Evolutionary conservation across 2,888 invertebrate genomes (phyloP), one percentile per base, ranked within the genome.

Genomic region (Campoletis raptor): DNA sequence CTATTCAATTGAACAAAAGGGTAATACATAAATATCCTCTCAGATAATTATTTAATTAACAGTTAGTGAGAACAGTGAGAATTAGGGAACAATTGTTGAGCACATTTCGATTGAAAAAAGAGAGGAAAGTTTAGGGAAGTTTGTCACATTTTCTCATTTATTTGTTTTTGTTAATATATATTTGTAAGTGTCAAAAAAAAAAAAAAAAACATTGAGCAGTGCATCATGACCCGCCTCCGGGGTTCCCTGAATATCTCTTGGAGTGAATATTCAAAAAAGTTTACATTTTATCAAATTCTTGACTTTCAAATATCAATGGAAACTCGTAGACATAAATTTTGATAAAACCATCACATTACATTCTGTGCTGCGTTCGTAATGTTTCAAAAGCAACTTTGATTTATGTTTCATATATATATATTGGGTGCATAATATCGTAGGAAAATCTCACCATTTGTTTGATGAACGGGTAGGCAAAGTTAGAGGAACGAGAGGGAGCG

Each of bases 391-490:
- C 45, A 5, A 45, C 15, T 45, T 5, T 45, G 45, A 45, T 15
- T 4, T 15, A 15, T 9, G 4, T 42, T 10, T 42, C 9, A 40
- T 40, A 18, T 52, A 18, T n/a, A 5, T 5, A 7, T 3, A 9
- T n/a, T n/a, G 0, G 24, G 42, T 57, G 40, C 4, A 61, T 61
- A n/a, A 69, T 42, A 52, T 30, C 36, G 15, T 30, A 61, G n/a
- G 42, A 40, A 78, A 79, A 79, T 69, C n/a, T 79, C n/a, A 30
- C 57, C 3, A 79, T 45, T 36, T 37, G 66, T 67, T 54, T 52
- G 37, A 52, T 24, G 30, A 8, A 12, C 42, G 73, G 24, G 76
- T 69, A 37, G 76, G 37, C 30, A 77, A 76, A 69, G 30, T 24
- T 30, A 8, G 7, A n/a, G 52, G 48, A 48, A 18, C 6, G 18